phyloP scores from a whole-genome alignment of 64 coral and sea anemone species.

The Stichodactyla mertensii region DNA sequence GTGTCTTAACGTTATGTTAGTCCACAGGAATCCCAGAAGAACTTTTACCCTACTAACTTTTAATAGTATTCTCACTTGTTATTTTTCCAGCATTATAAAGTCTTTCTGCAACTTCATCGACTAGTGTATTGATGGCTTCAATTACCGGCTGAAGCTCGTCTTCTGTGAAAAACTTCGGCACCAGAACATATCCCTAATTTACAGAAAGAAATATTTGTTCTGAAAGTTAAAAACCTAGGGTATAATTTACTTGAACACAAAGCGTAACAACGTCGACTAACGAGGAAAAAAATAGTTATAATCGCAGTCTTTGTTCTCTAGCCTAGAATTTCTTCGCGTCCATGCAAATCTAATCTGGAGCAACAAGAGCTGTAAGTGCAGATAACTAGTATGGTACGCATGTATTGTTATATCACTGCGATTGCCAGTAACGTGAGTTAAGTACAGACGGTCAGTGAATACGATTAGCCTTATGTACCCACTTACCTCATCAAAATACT shows the following conservation, averaged over 20 bases:
- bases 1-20: neutral
- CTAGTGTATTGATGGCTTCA: constrained; percentile 40
- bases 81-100: constrained; percentile 71
- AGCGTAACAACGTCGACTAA: no score
- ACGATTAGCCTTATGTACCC: no score
- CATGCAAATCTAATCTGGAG: no score
- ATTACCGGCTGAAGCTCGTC: constrained; percentile 67
- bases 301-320: no score
- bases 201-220: neutral
- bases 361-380: no score
- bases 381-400: no score
- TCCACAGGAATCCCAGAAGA: neutral
- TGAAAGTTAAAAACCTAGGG: neutral
- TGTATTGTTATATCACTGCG: no score
- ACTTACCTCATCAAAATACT: constrained; percentile 34
- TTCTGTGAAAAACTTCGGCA: constrained; percentile 61
- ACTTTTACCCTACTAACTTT: neutral
- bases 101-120: constrained; percentile 66
- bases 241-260: no score
- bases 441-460: no score
- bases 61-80: constrained; percentile 34
- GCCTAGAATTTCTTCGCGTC: no score
- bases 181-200: constrained; percentile 60
- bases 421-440: no score
- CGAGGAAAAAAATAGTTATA: no score